Evolutionary conservation across 2,113 vertebrate genomes (phyloP), one percentile per base, ranked within the genome.

Genomic region (Oryzias melastigma): DNA sequence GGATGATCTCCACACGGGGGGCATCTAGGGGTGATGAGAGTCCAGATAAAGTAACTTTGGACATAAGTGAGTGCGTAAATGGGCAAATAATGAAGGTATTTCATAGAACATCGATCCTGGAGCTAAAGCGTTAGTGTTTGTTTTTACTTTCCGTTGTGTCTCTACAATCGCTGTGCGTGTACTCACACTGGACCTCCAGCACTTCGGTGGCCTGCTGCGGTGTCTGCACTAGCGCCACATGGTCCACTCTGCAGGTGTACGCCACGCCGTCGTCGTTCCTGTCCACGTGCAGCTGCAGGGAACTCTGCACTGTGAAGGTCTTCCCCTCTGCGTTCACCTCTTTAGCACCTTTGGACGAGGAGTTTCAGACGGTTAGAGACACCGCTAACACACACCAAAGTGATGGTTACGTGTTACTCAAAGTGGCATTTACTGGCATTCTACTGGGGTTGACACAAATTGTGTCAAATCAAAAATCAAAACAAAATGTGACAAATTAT

Each of bases 141-240:
- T 54, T 49, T 50, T 19, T 17, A 17, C 2, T 14, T 27, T 53
- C 44, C 49, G 25, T 29, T 13, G 10, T 48, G 14, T 45, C 8
- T 14, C 19, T 5, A 62, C 5, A 44, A 4, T 17, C 4, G 6
- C 17, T 18, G 45, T 52, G n/a, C 60, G 52, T 42, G n/a, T 48
- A 97, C 97, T 98, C 93, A 99, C 97, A 99, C 87, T 99, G 97
- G 82, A 99, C 96, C 91, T 98, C 95, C 92, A 99, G 91, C 68
- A 97, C 93, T 89, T 99, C 94, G 64, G 93, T 96, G 82, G 94
- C 94, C 89, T 96, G 94, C 82, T 97, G 95, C 46, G 94, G 94
- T 41, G 94, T 85, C 40, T 94, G 92, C 19, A 92, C 81, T 69
- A 98, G 93, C 14, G 97, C 95, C 72, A 95, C 95, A 1, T 99